A percentile compares a stretch with the other conserved stretches of the same genome.
Evolutionary conservation across 1,140 invertebrate genomes (phyloP).

Genomic region (Dinoponera quadriceps): DNA sequence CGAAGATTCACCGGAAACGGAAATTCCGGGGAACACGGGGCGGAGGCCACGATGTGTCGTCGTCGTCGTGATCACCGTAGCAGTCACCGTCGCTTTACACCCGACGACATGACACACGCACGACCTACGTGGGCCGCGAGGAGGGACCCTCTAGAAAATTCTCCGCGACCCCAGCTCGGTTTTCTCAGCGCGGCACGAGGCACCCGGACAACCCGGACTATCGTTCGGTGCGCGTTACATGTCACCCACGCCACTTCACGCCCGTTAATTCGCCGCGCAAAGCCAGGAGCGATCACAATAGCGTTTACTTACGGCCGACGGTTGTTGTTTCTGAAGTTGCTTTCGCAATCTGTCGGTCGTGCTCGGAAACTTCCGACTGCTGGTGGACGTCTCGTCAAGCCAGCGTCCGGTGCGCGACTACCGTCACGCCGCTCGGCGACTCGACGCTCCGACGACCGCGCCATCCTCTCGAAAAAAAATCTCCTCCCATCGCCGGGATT

Average conservation of each 20-base stretch:
- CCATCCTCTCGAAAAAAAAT: constrained; percentile 26
- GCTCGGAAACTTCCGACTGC: constrained; percentile 79
- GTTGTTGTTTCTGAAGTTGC: constrained; percentile 85
- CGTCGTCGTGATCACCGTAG: no score
- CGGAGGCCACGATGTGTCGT: no score
- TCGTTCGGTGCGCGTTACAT: constrained; percentile 11
- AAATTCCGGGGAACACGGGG: no score
- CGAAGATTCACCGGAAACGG: no score
- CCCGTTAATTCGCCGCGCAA: constrained; percentile 64
- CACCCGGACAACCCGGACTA: constrained; percentile 27
- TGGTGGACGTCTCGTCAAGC: constrained; percentile 64
- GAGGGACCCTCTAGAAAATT: constrained; percentile 65
- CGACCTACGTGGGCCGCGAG: constrained; percentile 61
- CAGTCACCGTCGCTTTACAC: no score
- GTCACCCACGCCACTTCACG: constrained; percentile 13
- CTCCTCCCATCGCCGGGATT: not conserved
- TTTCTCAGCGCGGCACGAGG: not conserved
- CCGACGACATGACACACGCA: constrained; percentile 78
- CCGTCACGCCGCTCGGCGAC: not conserved
- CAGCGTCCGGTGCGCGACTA: constrained; percentile 58
- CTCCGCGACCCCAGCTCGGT: not conserved
- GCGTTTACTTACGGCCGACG: constrained; percentile 84
- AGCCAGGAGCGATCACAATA: constrained; percentile 74
- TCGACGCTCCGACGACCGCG: not conserved
- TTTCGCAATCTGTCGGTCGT: constrained; percentile 82